These are phyloP conservation scores for Diprion similis DNA, from an alignment of 1,140 invertebrate genomes.

Conservation along the genomic window DNA sequence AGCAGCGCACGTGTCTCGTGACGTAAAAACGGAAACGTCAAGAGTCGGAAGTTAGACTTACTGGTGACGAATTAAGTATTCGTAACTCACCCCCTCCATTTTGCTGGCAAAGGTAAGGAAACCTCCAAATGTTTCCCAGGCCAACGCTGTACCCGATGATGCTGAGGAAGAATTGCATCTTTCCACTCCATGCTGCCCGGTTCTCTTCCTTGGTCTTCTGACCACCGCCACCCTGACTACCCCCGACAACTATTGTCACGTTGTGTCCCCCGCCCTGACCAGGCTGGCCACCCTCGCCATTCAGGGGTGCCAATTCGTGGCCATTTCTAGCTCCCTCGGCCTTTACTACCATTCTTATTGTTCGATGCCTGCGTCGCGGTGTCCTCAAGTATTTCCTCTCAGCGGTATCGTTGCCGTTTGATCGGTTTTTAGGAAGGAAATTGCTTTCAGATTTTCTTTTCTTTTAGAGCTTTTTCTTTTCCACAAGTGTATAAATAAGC, in stretches of 20 bases:
- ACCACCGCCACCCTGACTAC: conserved; percentile 53
- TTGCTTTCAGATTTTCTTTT: not conserved
- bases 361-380: too few relatives aligned
- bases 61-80: not conserved
- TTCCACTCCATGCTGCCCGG: conserved; percentile 80
- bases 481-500: not conserved
- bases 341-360: conserved; percentile 57
- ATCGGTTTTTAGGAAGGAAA: not conserved
- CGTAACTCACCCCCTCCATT: conserved; percentile 87
- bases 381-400: not conserved
- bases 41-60: too few relatives aligned
- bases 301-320: conserved; percentile 80
- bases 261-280: conserved; percentile 45
- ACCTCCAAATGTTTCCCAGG: conserved; percentile 94
- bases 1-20: too few relatives aligned
- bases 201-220: conserved; percentile 65
- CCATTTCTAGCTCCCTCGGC: conserved; percentile 68
- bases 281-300: conserved; percentile 51
- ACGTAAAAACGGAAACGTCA: too few relatives aligned
- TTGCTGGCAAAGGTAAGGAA: conserved; percentile 93
- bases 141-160: conserved; percentile 92
- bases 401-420: not conserved
- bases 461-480: not conserved
- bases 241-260: conserved; percentile 51
- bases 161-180: conserved; percentile 90